Base-by-base conservation (phyloP, 2,797 vertebrate genomes). In the Mormyrops boulengeri region DNA sequence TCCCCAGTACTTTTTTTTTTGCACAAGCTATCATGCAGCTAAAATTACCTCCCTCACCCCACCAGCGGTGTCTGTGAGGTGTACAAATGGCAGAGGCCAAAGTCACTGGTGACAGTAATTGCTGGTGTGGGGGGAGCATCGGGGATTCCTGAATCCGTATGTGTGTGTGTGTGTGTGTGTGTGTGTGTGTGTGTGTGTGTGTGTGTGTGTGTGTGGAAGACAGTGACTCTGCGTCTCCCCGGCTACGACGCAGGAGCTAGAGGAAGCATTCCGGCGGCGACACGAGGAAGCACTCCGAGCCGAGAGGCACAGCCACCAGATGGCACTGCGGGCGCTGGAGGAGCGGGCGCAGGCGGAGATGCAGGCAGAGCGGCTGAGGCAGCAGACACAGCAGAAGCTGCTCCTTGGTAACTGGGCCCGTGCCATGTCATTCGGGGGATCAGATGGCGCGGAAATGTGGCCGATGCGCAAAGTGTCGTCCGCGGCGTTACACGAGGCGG, bases 271-370 rank as follows among this genome's bases (percentile, higher is more conserved):
- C 30, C 44, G 89, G 57, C 17, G 22, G 57, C 82, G 62, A 30
- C 57, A 89, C 26, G 89, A 89, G 57, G 89, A 89, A 4, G 44
- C 11, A 0, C 57, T 89, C 26, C 49, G 89, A 47, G 62, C 14
- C 8, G 96, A 97, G 90, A 95, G 93, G 90, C 96, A 97, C 91
- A 94, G 93, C 38, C 97, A 97, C 89, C 92, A 91, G 85, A 92
- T 95, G 92, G 96, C 97, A 91, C 94, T 98, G 90, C 96, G 96
- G 93, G 93, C 95, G 11, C 82, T 97, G 91, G 96, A 97, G 95
- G 96, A 96, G 91, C 96, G 96, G 91, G 95, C 96, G 5, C 96
- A 94, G 90, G 96, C 97, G 91, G 96, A 97, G 91, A 93, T 97
- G 80, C 96, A 96, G 90, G 95, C 96, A 49, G 97, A 98, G 92